A percentile compares a stretch with the other conserved stretches of the same genome.
phyloP scores from a whole-genome alignment of 2,113 vertebrate species.

The Ia io region DNA sequence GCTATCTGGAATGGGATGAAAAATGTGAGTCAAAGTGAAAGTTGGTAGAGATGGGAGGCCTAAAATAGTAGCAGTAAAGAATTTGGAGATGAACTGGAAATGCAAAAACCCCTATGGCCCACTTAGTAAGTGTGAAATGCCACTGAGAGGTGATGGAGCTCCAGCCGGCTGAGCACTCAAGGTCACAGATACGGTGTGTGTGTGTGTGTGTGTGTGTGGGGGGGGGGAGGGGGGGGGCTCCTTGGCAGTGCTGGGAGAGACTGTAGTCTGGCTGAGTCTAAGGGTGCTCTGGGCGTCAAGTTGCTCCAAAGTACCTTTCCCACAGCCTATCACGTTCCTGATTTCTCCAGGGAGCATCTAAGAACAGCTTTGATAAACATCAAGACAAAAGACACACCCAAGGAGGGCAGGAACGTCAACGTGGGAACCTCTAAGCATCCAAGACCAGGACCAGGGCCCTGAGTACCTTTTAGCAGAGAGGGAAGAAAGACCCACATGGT shows the following conservation, averaged over 20 bases:
- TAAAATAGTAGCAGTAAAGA: neutral
- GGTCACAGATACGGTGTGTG: no score
- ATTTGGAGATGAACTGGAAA: constrained; percentile 37
- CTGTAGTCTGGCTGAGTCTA: neutral
- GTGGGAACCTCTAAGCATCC: neutral
- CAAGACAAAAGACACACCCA: neutral
- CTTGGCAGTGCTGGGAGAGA: no score
- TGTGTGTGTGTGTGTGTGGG: fast-evolving
- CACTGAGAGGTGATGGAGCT: neutral
- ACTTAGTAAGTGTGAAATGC: neutral
- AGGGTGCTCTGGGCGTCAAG: neutral
- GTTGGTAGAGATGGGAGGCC: neutral
- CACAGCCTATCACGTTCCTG: neutral
- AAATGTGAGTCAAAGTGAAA: constrained; percentile 31
- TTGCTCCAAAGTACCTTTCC: neutral
- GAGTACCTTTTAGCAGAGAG: neutral
- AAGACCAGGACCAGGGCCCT: neutral
- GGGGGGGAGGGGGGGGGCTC: neutral
- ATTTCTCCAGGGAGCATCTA: neutral
- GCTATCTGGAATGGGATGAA: neutral
- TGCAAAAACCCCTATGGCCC: neutral
- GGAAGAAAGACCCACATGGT: neutral
- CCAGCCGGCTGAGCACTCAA: neutral
- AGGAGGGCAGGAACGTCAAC: neutral
- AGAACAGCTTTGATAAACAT: neutral